These are phyloP conservation scores for Malurus melanocephalus DNA, from an alignment of 2,113 vertebrate species.

Conservation along the genomic window DNA sequence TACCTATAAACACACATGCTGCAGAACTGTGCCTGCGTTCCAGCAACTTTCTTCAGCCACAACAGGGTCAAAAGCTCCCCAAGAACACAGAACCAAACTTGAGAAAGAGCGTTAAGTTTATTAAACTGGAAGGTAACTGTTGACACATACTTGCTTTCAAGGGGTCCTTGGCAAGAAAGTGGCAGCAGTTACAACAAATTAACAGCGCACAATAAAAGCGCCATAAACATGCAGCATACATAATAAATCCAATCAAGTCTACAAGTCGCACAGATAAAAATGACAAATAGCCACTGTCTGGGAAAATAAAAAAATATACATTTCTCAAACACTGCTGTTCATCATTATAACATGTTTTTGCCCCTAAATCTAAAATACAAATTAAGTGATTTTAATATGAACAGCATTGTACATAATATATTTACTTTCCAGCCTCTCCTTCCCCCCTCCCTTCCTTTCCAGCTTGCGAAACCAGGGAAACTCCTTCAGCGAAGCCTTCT, in stretches of 20 bases:
- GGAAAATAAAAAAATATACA: conserved; percentile 70
- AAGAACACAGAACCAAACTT: not conserved
- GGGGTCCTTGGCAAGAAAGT: conserved; percentile 69
- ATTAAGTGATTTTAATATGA: conserved; percentile 63
- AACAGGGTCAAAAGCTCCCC: not conserved
- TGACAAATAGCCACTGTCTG: conserved; percentile 71
- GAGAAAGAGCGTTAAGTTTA: conserved; percentile 59
- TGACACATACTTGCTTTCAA: conserved; percentile 71
- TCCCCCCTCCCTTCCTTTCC: not conserved
- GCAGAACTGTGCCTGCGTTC: not conserved
- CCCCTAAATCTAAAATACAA: conserved; percentile 68
- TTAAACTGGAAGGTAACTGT: conserved; percentile 65
- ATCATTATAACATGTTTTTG: conserved; percentile 49
- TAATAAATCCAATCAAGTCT: conserved; percentile 78
- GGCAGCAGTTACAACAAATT: conserved; percentile 78
- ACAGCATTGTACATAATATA: conserved; percentile 23
- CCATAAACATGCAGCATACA: conserved; percentile 75
- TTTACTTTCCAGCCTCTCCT: conserved; percentile 51
- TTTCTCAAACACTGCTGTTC: conserved; percentile 59
- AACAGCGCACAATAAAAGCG: conserved; percentile 78
- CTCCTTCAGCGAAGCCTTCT: not conserved
- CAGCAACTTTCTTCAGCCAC: not conserved
- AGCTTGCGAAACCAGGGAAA: conserved; percentile 39
- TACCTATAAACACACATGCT: not conserved
- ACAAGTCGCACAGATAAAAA: conserved; percentile 74